phyloP scores from a whole-genome alignment of 2,888 invertebrate genomes.

The Synergus laeviventris region DNA sequence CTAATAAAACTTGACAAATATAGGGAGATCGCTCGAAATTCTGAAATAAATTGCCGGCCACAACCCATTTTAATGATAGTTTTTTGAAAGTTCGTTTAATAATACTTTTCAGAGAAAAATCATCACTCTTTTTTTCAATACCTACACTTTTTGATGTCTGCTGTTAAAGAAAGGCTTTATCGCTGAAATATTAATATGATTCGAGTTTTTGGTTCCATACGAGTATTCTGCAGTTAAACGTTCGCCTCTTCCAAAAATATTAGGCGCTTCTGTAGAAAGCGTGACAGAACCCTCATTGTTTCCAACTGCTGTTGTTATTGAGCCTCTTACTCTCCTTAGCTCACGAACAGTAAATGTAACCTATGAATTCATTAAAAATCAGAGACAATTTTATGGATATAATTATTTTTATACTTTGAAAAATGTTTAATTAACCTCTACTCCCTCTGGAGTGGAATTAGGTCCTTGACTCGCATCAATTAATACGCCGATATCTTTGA shows the following conservation, averaged over 20 bases:
- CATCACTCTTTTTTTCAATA: conserved; percentile 51
- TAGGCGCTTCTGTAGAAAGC: conserved; percentile 86
- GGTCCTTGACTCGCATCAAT: conserved; percentile 92
- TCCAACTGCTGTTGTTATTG: conserved; percentile 91
- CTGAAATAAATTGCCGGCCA: no score
- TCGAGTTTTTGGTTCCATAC: conserved; percentile 88
- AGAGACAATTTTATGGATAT: conserved; percentile 43
- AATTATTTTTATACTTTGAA: conserved; percentile 20
- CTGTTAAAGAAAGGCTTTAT: conserved; percentile 90
- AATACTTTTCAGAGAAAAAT: no score
- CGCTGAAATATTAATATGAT: conserved; percentile 87
- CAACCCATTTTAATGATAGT: no score
- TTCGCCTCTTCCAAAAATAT: conserved; percentile 93
- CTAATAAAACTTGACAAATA: no score
- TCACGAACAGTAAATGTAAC: conserved; percentile 93
- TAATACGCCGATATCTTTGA: conserved; percentile 88
- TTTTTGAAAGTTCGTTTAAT: no score
- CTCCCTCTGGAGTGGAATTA: conserved; percentile 86
- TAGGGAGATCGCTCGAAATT: no score
- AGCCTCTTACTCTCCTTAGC: conserved; percentile 87
- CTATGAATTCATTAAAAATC: conserved; percentile 73
- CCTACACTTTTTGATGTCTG: conserved; percentile 82
- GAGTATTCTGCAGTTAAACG: conserved; percentile 88
- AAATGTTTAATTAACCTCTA: conserved; percentile 80
- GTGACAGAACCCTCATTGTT: conserved; percentile 94